phyloP scores from a whole-genome alignment of 2,113 vertebrate species.

The Hydrolagus affinis region DNA sequence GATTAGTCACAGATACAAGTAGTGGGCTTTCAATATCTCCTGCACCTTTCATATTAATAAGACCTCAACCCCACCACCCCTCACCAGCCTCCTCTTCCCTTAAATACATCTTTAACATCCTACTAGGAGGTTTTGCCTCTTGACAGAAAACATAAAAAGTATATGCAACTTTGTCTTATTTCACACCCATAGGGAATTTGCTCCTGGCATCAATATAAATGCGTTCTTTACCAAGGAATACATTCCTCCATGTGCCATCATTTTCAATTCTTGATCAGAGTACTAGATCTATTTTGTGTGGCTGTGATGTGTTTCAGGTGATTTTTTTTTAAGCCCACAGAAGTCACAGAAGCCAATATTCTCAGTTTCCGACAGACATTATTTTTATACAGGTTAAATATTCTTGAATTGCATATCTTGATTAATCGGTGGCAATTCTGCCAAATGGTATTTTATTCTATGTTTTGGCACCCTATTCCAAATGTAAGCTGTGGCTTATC shows the following conservation, averaged over 20 bases:
- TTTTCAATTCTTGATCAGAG: background rate
- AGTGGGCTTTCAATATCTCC: no score
- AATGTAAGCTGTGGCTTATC: background rate
- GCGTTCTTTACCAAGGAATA: background rate
- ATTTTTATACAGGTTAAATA: constrained; percentile 1
- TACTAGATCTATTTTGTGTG: background rate
- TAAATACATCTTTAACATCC: background rate
- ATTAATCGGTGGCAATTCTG: background rate
- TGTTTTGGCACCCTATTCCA: background rate
- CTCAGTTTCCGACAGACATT: background rate
- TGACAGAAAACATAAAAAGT: background rate
- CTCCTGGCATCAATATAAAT: background rate
- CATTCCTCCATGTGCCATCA: background rate
- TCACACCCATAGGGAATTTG: background rate
- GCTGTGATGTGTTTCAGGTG: background rate
- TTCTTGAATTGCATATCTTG: background rate
- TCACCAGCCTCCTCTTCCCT: background rate
- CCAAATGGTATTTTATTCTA: background rate
- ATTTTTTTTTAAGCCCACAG: background rate
- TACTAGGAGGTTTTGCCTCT: background rate
- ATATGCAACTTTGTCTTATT: background rate
- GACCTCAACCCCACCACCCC: background rate
- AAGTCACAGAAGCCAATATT: background rate
- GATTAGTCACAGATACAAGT: no score
- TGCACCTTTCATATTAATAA: background rate